Base-by-base conservation (phyloP, 2,113 vertebrate species). In the Gorsachius goisagi region DNA sequence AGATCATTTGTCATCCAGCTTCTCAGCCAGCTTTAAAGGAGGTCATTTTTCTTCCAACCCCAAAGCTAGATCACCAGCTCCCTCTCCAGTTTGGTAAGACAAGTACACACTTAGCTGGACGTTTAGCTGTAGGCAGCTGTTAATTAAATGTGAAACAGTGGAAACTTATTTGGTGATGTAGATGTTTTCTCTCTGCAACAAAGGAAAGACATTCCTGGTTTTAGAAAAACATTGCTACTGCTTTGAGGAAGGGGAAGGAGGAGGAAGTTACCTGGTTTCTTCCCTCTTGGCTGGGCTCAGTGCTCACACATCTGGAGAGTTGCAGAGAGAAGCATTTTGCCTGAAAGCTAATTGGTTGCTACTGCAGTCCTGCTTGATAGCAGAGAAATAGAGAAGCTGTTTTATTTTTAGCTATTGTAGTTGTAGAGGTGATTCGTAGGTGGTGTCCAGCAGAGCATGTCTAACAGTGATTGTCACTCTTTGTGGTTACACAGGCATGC, bases 11-110 rank as follows among this genome's bases (percentile, higher is more conserved):
- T 98, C 98, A 97, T 98, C 97, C 98, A 98, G 98, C 92, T 97
- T 99, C 88, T 95, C 96, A 19, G 72, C 98, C 93, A 96, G 98
- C 49, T 93, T 91, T 89, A 99, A 98, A 94, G 98, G 97, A 96
- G 87, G 98, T 67, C 95, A 97, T 32, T 99, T 99, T 68, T 98
- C 98, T 66, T 97, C 97, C 79, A 98, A 98, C 88, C 98, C 97
- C 95, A 98, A 97, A 97, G 95, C 93, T 90, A 99, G 98, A 97
- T 95, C 97, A 66, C 94, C 98, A 96, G 97, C 98, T 69, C 96
- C 98, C 92, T 98, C 98, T 95, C 97, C 98, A 97, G 98, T 98
- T 93, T 99, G 99, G 99, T 99, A 97, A 96, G 98, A 94, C 82
- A 88, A 69, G 30, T 94, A 32, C 26, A 73, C 0, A 7, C 35